Evolutionary conservation across 1,140 invertebrate genomes (phyloP), one percentile per base, ranked within the genome.

Genomic region (Drosophila insularis): DNA sequence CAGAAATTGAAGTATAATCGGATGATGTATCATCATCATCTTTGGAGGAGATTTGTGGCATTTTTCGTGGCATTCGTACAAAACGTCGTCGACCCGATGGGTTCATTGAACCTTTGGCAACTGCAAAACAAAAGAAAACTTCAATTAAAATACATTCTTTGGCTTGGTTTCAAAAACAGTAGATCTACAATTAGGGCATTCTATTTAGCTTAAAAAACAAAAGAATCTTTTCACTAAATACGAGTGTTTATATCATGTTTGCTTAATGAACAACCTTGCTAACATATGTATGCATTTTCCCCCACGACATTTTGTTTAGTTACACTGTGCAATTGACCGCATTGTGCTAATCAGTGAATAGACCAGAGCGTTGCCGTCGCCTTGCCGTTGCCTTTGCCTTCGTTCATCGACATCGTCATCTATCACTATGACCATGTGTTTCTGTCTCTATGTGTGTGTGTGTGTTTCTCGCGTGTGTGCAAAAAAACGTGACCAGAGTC

Each of bases 401-500:
- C 58, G 64, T 68, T 35, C 60, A n/a, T 8, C 37, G 53, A 56
- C 55, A 21, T 37, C 63, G 19, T 31, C 60, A 66, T 56, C 61
- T 77, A 27, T 63, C 23, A 63, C 50, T 58, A 71, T 60, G 64
- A 50, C 21, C 37, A 23, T 46, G 35, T 37, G 54, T 55, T 6
- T 50, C 43, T 69, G n/a, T 17, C 8, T 23, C 14, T 53, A 23
- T 68, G 63, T 61, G 58, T 59, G 58, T 39, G 61, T 59, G 59
- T 39, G 62, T 63, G 46, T 62, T 65, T 60, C 60, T 61, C 71
- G 75, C 65, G 68, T 84, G 77, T 89, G 71, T 72, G 43, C 58
- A 5, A 6, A 55, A 53, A 89, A 89, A 89, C 84, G 84, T 89
- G 84, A 89, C 80, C 68, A 74, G 46, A 59, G 58, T 39, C 56